phyloP scores from a whole-genome alignment of 2,797 vertebrate species.

The Crax fasciolata region DNA sequence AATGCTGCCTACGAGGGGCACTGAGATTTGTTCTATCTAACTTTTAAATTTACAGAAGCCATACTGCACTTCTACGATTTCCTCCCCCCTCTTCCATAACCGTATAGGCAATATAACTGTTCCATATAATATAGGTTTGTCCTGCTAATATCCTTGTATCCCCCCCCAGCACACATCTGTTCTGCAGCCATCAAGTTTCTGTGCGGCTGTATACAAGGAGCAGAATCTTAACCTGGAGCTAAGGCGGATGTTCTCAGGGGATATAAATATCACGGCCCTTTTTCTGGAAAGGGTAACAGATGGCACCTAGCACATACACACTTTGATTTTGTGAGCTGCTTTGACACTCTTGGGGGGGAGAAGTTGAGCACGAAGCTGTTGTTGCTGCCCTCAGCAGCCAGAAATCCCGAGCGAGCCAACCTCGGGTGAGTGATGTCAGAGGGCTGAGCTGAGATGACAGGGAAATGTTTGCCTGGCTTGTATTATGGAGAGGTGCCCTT shows the following conservation, averaged over 20 bases:
- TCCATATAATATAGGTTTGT: neutral
- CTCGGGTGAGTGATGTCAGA: neutral
- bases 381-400: neutral
- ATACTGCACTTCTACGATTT: neutral
- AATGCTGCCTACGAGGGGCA: rapidly evolving
- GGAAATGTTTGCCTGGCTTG: neutral
- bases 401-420: neutral
- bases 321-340: constrained; percentile 12
- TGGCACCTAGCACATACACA: neutral
- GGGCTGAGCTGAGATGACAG: neutral
- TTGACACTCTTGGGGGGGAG: rapidly evolving
- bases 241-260: neutral
- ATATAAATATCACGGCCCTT: constrained; percentile 13
- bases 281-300: constrained; percentile 42
- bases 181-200: neutral
- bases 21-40: rapidly evolving
- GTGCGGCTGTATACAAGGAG: neutral
- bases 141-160: constrained; percentile 23
- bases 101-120: neutral
- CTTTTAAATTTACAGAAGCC: neutral
- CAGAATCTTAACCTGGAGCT: neutral
- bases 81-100: neutral
- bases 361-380: neutral
- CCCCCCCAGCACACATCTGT: constrained; percentile 6
- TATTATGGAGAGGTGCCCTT: neutral